phyloP scores from a whole-genome alignment of 2,888 invertebrate genomes.

The Bembecia ichneumoniformis region DNA sequence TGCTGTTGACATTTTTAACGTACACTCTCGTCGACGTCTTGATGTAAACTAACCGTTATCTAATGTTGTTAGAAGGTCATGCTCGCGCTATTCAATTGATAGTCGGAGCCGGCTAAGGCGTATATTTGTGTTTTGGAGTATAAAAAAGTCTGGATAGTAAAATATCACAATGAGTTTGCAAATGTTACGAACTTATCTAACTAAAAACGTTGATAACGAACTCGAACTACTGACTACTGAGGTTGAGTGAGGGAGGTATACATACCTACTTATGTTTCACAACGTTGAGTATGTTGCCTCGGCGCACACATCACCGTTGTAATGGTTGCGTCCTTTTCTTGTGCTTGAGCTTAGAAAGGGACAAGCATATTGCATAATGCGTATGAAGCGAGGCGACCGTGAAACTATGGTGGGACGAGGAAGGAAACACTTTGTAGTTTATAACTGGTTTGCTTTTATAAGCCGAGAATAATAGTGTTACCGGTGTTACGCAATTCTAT shows the following conservation, averaged over 20 bases:
- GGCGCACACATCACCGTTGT: not conserved
- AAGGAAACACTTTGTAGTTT: not conserved
- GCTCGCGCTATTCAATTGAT: constrained; percentile 1
- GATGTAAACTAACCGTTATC: constrained; percentile 22
- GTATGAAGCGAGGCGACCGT: not conserved
- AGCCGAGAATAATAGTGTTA: not conserved
- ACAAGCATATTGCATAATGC: not conserved
- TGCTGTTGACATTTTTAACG: constrained; percentile 28
- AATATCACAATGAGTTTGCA: not conserved
- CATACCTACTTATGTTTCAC: not conserved
- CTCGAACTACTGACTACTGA: too few species aligned
- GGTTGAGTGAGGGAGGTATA: too few species aligned
- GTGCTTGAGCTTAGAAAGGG: not conserved
- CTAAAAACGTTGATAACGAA: not conserved
- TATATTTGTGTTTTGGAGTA: too few species aligned
- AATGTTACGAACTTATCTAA: not conserved
- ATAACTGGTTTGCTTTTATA: not conserved
- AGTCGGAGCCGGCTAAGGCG: not conserved
- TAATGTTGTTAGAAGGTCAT: not conserved
- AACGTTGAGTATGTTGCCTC: not conserved
- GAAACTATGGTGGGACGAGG: not conserved
- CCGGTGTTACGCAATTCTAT: not conserved
- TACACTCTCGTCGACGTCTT: constrained; percentile 13
- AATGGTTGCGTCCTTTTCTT: not conserved
- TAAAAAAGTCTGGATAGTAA: not conserved